phyloP scores from a whole-genome alignment of 2,113 vertebrate genomes.

The Heloderma charlesbogerti region DNA sequence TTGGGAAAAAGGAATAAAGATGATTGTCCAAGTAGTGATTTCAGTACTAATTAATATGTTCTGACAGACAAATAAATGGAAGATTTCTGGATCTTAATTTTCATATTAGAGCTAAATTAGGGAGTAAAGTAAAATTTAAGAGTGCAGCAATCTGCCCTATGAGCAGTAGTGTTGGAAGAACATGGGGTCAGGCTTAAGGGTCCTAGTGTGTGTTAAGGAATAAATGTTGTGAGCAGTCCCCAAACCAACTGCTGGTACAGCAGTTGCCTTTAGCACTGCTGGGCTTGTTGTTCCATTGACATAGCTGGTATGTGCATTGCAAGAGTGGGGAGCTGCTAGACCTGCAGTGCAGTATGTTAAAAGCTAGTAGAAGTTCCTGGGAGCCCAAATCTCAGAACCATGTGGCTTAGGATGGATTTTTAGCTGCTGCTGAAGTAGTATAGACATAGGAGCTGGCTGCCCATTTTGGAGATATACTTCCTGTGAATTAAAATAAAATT shows the following conservation, averaged over 20 bases:
- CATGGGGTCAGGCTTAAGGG: not conserved
- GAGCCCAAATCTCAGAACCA: not conserved
- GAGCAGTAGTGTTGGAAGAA: not conserved
- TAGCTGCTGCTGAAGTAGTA: not conserved
- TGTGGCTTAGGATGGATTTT: not conserved
- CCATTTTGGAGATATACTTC: conserved; percentile 28
- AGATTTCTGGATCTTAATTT: not conserved
- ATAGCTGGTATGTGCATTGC: not conserved
- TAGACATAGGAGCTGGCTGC: not conserved
- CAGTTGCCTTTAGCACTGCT: not conserved
- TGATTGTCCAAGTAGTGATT: not conserved
- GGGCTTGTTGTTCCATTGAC: not conserved
- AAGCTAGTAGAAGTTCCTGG: not conserved
- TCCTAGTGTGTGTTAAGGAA: not conserved
- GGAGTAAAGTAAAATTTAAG: conserved; percentile 1
- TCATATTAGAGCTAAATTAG: not conserved
- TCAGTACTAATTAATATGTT: not conserved
- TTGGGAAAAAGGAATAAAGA: not conserved
- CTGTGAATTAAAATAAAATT: conserved; percentile 24
- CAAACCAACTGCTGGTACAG: not conserved
- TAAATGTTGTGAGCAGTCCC: not conserved
- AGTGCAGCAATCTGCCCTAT: not conserved
- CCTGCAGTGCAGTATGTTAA: not conserved
- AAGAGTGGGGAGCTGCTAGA: not conserved
- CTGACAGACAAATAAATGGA: not conserved